phyloP scores from a whole-genome alignment of 2,113 vertebrate genomes.

The Perca fluviatilis region DNA sequence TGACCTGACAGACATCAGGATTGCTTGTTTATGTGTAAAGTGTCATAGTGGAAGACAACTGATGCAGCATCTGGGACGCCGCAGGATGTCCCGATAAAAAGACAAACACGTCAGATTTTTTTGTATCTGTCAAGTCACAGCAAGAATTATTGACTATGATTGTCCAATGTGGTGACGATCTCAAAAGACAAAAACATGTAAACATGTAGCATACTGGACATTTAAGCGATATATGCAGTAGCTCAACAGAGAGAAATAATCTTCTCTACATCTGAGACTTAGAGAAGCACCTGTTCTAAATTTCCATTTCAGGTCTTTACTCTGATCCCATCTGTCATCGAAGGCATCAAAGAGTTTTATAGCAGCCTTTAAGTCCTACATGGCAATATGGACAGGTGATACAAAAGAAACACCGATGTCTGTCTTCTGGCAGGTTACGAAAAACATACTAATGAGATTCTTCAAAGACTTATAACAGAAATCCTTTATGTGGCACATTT shows the following conservation, averaged over 20 bases:
- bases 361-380: background rate
- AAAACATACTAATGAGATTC: conserved; percentile 48
- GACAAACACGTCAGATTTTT: too few species aligned
- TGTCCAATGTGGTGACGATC: background rate
- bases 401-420: conserved; percentile 11
- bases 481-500: conserved; percentile 16
- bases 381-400: conserved; percentile 35
- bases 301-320: conserved; percentile 28
- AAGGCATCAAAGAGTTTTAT: conserved; percentile 34
- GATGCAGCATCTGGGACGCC: background rate
- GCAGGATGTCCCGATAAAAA: too few species aligned
- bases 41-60: background rate
- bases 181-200: background rate
- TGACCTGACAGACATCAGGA: background rate
- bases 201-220: too few species aligned
- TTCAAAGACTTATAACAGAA: conserved; percentile 46
- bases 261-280: background rate
- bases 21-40: too few species aligned
- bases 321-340: conserved; percentile 41
- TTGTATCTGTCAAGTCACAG: background rate
- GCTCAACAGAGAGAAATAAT: background rate
- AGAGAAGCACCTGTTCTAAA: conserved; percentile 40
- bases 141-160: background rate
- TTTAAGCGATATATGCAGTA: background rate
- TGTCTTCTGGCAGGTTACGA: conserved; percentile 16